Evolutionary conservation across 2,113 vertebrate species (phyloP).

Genomic region (Paramormyrops kingsleyae): DNA sequence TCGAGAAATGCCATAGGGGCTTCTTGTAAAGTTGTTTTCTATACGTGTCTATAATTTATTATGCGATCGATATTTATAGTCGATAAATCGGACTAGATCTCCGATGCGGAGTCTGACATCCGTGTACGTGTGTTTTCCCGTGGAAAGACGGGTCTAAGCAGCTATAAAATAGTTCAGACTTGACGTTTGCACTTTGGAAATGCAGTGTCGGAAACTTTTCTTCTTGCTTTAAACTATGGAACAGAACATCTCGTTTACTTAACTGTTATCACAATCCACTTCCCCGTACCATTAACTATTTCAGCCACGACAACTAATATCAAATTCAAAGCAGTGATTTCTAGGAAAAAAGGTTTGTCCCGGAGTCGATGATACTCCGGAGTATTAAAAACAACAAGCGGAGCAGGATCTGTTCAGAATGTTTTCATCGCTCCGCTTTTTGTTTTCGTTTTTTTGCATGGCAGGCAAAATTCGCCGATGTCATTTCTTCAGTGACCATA

Average conservation of each 20-base stretch:
- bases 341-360: not conserved
- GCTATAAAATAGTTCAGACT: not conserved
- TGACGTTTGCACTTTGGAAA: not conserved
- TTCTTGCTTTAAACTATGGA: constrained; percentile 7
- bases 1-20: not conserved
- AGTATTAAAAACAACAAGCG: not conserved
- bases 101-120: constrained; percentile 2
- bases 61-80: not conserved
- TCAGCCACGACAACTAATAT: not conserved
- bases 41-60: not conserved
- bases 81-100: constrained; percentile 22
- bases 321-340: not conserved
- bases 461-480: constrained; percentile 38
- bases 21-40: not conserved
- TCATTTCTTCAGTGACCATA: constrained; percentile 34
- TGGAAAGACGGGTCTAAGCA: not conserved
- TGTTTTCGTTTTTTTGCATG: not conserved
- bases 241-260: not conserved
- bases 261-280: not conserved
- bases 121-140: not conserved
- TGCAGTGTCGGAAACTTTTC: constrained; percentile 11
- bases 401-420: not conserved
- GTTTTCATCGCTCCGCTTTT: not conserved
- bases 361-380: not conserved
- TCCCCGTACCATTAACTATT: not conserved